Evolutionary conservation across 1,140 invertebrate genomes (phyloP).

Genomic region (Eufriesea mexicana): DNA sequence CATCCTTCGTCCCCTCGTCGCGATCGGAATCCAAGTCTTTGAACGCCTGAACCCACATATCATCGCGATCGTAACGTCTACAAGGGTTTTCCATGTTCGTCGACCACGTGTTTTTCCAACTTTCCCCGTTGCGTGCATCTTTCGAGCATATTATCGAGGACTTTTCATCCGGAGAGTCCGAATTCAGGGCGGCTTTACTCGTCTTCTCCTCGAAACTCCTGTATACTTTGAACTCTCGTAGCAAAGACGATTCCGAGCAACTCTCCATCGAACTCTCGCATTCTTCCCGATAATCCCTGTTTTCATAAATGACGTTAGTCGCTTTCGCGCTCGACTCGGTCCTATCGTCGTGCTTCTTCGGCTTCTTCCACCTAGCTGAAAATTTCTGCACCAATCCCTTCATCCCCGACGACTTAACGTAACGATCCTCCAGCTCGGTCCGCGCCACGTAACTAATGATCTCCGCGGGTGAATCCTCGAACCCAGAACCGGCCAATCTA

Average conservation of each 20-base stretch:
- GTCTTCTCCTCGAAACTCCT: background rate
- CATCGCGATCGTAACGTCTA: constrained; percentile 48
- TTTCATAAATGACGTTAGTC: constrained; percentile 57
- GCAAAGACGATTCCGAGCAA: constrained; percentile 44
- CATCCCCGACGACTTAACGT: constrained; percentile 36
- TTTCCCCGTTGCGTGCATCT: background rate
- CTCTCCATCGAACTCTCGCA: constrained; percentile 23
- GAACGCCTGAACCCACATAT: constrained; percentile 45
- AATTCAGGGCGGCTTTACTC: background rate
- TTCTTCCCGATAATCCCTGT: constrained; percentile 45
- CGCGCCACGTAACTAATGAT: constrained; percentile 53
- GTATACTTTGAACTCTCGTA: background rate
- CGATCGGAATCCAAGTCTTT: background rate
- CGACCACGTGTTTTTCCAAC: background rate
- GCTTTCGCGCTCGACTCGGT: background rate
- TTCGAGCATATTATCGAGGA: background rate
- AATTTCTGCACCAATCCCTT: constrained; percentile 48
- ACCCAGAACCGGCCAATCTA: constrained; percentile 55
- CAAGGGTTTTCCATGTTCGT: constrained; percentile 2
- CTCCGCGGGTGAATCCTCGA: constrained; percentile 55
- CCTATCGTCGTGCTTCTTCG: background rate
- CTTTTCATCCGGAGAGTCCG: background rate
- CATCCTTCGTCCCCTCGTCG: background rate
- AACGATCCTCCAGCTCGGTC: constrained; percentile 10
- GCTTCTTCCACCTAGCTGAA: constrained; percentile 33